Evolutionary conservation across 2,113 vertebrate species (phyloP).

Genomic region (Lontra canadensis): DNA sequence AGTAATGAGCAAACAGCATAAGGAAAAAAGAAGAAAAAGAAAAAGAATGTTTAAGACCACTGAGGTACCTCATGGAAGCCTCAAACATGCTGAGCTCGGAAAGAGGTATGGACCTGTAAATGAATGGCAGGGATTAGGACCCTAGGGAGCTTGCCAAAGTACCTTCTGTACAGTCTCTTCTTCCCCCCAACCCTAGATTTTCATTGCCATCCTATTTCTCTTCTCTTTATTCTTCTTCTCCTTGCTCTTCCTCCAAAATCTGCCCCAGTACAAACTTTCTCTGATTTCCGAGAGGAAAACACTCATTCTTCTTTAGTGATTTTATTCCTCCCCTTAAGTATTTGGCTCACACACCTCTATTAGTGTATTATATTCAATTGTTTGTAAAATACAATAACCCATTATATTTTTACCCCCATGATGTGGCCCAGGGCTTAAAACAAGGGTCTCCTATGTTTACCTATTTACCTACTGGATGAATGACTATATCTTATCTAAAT

Average conservation of each 20-base stretch:
- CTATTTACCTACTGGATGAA: background rate
- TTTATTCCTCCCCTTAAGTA: background rate
- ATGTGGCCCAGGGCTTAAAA: background rate
- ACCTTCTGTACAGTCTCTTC: background rate
- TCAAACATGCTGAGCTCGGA: background rate
- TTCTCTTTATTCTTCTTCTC: background rate
- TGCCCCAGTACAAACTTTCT: background rate
- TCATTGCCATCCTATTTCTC: background rate
- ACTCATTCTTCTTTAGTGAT: background rate
- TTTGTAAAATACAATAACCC: background rate
- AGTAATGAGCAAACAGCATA: background rate
- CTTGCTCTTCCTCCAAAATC: background rate
- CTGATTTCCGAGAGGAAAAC: background rate
- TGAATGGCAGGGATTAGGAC: background rate
- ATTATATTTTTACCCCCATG: background rate
- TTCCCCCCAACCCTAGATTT: background rate
- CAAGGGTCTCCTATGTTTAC: background rate
- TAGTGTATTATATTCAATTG: background rate
- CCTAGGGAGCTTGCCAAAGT: background rate
- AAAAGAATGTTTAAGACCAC: background rate
- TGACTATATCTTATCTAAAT: background rate
- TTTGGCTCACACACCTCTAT: background rate
- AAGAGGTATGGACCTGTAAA: background rate
- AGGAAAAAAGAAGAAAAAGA: background rate
- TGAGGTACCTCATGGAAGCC: background rate